Conservation (phyloP, 2,797 vertebrate genomes). For the Percopsis omiscomaycus region DNA sequence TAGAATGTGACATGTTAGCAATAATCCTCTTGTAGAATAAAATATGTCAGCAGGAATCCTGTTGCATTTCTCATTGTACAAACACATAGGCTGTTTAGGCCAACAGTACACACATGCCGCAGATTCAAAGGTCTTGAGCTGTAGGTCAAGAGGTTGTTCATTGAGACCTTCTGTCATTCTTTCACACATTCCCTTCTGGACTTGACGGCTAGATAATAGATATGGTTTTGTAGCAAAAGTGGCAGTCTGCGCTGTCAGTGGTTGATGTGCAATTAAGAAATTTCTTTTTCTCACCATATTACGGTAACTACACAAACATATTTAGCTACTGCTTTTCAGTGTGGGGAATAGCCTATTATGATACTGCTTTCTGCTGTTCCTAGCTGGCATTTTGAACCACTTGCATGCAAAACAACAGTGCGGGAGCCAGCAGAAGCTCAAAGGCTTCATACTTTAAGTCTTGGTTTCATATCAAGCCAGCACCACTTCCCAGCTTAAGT, state of each 20-base stretch:
- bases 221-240: slow-evolving; percentile 15
- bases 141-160: slow-evolving; percentile 5
- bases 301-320: not conserved
- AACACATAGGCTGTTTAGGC: slow-evolving; percentile 3
- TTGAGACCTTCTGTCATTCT: slow-evolving; percentile 30
- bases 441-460: slow-evolving; percentile 52
- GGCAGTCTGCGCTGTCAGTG: slow-evolving; percentile 21
- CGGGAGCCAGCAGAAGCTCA: slow-evolving; percentile 48
- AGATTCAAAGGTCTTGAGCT: slow-evolving; percentile 20
- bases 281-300: not conserved
- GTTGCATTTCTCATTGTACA: not conserved
- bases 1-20: no score
- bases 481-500: slow-evolving; percentile 48
- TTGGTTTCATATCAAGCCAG: slow-evolving; percentile 61
- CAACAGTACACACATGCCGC: slow-evolving; percentile 6
- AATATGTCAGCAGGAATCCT: no score
- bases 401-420: slow-evolving; percentile 48
- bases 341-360: not conserved
- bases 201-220: not conserved
- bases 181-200: slow-evolving; percentile 34
- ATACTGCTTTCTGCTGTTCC: slow-evolving; percentile 50
- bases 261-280: slow-evolving; percentile 16
- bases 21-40: no score
- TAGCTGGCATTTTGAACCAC: slow-evolving; percentile 50
- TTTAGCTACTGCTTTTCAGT: not conserved